Base-by-base conservation (phyloP, 2,888 invertebrate genomes). In the Drosophila mayaguana region DNA sequence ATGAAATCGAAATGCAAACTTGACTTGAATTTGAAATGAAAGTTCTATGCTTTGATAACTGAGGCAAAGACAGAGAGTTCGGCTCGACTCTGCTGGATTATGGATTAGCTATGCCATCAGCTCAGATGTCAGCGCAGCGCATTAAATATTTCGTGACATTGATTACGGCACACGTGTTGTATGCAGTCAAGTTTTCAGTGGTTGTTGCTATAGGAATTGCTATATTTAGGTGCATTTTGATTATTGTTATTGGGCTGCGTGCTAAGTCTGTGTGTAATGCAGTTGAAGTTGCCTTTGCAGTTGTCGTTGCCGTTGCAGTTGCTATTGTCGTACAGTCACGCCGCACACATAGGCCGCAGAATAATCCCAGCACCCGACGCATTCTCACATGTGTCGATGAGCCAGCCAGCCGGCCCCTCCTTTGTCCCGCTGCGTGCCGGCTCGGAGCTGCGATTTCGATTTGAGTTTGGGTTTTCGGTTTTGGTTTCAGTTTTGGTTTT, bases 381-480 rank as follows among this genome's bases (percentile, higher is more conserved):
- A 84, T 84, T 84, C 83, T 81, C 87, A 86, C 85, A 85, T 83
- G 70, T 83, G 82, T 82, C 63, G 57, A 40, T 53, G 57, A 36
- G 67, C 22, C 67, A 20, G 28, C 28, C 28, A 28, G 28, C 25
- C 25, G 5, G 67, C 18, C 67, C 32, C 63, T 60, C 22, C 67
- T 63, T 56, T 63, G 55, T 59, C 36, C 56, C 46, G 38, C 14
- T 36, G 43, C 45, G 42, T 18, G 28, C 14, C 56, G 36, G 34
- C 20, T 5, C 20, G n/a, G 50, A 40, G 43, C 48, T 46, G 43
- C n/a, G 32, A 59, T 36, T 59, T 38, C 9, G 36, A 6, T 43
- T 43, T 43, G 2, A 25, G 14, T 57, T 46, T 51, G 32, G 20
- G 14, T 12, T 48, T 54, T 67, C 1, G 9, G 7, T 50, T 57